Evolutionary conservation across 2,888 invertebrate species (phyloP).

Genomic region (Anorthoa munda): DNA sequence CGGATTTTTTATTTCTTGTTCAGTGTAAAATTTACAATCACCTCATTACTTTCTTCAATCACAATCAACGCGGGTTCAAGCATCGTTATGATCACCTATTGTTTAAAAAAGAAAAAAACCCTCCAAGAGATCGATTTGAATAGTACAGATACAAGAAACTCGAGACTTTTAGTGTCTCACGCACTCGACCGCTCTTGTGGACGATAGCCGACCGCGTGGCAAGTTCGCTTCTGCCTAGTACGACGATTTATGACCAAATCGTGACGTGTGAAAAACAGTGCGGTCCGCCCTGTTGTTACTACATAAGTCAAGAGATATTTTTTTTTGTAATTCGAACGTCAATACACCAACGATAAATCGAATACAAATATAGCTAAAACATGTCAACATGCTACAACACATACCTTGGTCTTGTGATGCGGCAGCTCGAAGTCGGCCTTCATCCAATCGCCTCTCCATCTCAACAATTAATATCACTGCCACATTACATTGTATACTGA

Average conservation of each 20-base stretch:
- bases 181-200: too few species aligned
- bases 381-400: constrained; percentile 42
- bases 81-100: neutral
- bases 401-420: constrained; percentile 85
- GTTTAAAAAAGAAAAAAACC: neutral
- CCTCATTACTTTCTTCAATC: constrained; percentile 5
- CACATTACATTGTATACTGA: constrained; percentile 77
- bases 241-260: too few species aligned
- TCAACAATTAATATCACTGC: constrained; percentile 78
- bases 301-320: too few species aligned
- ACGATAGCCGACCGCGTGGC: too few species aligned
- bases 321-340: too few species aligned
- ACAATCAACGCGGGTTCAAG: constrained; percentile 16
- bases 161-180: too few species aligned
- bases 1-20: neutral
- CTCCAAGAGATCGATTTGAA: too few species aligned
- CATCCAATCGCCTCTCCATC: constrained; percentile 87
- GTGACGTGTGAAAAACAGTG: too few species aligned
- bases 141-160: too few species aligned
- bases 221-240: too few species aligned
- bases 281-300: too few species aligned
- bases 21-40: constrained; percentile 1
- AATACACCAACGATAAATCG: too few species aligned
- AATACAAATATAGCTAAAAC: neutral
- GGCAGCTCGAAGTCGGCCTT: constrained; percentile 80